Conservation (phyloP, 1,140 invertebrate species). For the Prorops nasuta region DNA sequence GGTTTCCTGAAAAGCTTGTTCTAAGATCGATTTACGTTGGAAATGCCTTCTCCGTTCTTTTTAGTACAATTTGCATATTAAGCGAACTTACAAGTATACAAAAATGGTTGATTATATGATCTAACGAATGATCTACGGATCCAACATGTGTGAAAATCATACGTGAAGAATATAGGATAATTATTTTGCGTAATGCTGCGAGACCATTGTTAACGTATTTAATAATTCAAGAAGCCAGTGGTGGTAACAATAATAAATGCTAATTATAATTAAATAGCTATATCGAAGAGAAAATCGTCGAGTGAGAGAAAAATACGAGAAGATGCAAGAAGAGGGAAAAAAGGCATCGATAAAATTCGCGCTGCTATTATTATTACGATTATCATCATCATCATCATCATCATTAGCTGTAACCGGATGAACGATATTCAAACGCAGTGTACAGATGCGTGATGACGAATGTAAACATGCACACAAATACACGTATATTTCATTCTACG, state of each 20-base stretch:
- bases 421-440: too few species aligned
- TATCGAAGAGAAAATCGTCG: background rate
- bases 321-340: background rate
- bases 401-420: too few species aligned
- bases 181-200: conserved; percentile 44
- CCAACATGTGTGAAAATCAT: conserved; percentile 30
- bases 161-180: conserved; percentile 29
- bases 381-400: background rate
- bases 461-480: background rate
- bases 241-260: conserved; percentile 38
- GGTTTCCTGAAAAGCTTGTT: conserved; percentile 89
- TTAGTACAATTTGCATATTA: conserved; percentile 52
- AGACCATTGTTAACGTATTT: conserved; percentile 46
- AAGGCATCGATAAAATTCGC: conserved; percentile 28
- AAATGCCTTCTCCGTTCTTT: conserved; percentile 50
- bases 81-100: conserved; percentile 34
- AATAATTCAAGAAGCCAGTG: conserved; percentile 35
- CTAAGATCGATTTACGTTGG: conserved; percentile 62
- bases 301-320: background rate
- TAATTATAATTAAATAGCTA: conserved; percentile 6
- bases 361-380: conserved; percentile 27
- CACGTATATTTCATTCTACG: too few species aligned
- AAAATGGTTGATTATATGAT: conserved; percentile 15
- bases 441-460: too few species aligned
- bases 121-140: conserved; percentile 28